A percentile compares a stretch with the other conserved stretches of the same genome.
Evolutionary conservation across 1,140 invertebrate species (phyloP).

Genomic region (Matsumurasca onukii): DNA sequence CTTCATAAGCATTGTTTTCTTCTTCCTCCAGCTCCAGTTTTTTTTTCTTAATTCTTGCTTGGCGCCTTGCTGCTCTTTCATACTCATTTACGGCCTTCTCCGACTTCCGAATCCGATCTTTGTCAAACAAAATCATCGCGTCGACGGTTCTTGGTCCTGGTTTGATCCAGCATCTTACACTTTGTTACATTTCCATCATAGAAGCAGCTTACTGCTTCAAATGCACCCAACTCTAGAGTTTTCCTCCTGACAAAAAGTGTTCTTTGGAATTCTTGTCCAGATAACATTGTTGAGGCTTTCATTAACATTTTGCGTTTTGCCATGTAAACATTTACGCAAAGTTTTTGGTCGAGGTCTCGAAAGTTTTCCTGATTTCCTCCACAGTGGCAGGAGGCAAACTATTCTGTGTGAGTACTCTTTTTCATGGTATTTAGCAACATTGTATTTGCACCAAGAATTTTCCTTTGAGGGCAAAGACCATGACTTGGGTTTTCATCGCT

Average conservation of each 20-base stretch:
- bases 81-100: constrained; percentile 16
- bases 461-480: constrained; percentile 38
- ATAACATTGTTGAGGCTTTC: too few relatives aligned
- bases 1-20: constrained; percentile 24
- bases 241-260: constrained; percentile 23
- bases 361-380: constrained; percentile 35
- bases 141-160: neutral
- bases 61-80: constrained; percentile 21
- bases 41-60: constrained; percentile 19
- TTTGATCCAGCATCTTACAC: constrained; percentile 31
- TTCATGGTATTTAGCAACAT: constrained; percentile 9
- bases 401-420: constrained; percentile 11
- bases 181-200: constrained; percentile 35
- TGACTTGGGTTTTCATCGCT: constrained; percentile 43
- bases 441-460: constrained; percentile 41
- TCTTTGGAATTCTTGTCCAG: constrained; percentile 34
- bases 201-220: constrained; percentile 31
- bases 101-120: constrained; percentile 19
- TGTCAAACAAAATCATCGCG: too few relatives aligned
- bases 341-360: constrained; percentile 34
- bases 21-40: too few relatives aligned
- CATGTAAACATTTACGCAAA: constrained; percentile 36
- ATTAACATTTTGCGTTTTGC: constrained; percentile 34
- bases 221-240: constrained; percentile 28
- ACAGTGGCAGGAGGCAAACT: constrained; percentile 29